Evolutionary conservation across 1,140 invertebrate genomes (phyloP).

Genomic region (Drosophila lini): DNA sequence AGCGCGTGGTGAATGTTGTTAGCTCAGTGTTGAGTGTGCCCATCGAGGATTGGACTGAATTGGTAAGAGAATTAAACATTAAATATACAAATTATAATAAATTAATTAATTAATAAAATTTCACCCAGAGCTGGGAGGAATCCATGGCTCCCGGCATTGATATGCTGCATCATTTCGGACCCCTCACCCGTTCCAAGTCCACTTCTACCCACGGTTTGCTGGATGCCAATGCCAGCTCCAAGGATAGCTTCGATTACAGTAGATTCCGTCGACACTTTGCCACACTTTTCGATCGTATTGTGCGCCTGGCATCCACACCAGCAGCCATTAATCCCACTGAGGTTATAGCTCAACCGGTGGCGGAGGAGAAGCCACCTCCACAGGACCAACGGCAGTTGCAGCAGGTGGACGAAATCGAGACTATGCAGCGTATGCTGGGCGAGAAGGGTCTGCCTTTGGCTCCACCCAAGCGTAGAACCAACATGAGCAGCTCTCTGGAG

Average conservation of each 20-base stretch:
- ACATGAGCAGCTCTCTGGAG: slow-evolving; percentile 64
- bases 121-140: slow-evolving; percentile 79
- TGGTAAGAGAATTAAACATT: slow-evolving; percentile 42
- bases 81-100: neutral
- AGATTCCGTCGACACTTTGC: slow-evolving; percentile 73
- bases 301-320: slow-evolving; percentile 66
- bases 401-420: slow-evolving; percentile 52
- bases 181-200: slow-evolving; percentile 73
- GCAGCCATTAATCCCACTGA: neutral
- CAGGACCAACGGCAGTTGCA: slow-evolving; percentile 2
- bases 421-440: slow-evolving; percentile 62
- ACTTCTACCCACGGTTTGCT: slow-evolving; percentile 60
- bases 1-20: slow-evolving; percentile 75
- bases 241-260: slow-evolving; percentile 72
- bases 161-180: slow-evolving; percentile 82
- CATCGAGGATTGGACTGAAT: slow-evolving; percentile 77
- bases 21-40: slow-evolving; percentile 69
- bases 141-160: slow-evolving; percentile 80
- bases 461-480: slow-evolving; percentile 22
- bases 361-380: neutral
- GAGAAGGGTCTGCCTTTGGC: slow-evolving; percentile 27
- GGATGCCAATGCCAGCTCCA: slow-evolving; percentile 37
- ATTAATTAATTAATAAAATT: slow-evolving; percentile 1
- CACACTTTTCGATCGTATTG: slow-evolving; percentile 75
- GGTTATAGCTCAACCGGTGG: neutral